Evolutionary conservation across 2,888 invertebrate species (phyloP), one percentile per base, ranked within the genome.

Genomic region (Diloba caeruleocephala): DNA sequence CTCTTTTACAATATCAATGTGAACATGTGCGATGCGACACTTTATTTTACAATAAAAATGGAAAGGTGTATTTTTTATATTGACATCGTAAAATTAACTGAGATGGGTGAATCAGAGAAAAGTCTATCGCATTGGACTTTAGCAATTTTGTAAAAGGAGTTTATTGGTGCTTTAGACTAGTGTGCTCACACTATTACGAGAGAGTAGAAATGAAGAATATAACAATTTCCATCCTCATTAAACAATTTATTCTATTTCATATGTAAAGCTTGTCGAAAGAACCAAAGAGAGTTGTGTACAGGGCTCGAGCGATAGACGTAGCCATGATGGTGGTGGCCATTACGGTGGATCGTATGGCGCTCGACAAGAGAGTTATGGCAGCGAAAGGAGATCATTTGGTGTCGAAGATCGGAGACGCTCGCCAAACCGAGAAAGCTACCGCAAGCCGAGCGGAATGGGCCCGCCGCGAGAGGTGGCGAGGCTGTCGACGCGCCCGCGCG

Each of bases 351-450:
- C 92, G 66, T 92, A 93, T 82, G 83, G 90, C 82, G 84, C 94
- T 81, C 94, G 95, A 76, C 95, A 94, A 89, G 95, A 95, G 57
- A 89, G 89, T 84, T 93, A 94, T 82, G 78, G 85, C 79, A 79
- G 89, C 80, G 93, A 93, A 78, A 84, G 93, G 74, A 84, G 93
- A 74, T 89, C 92, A 70, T 93, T 90, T 77, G 89, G 88, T 72
- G 94, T 93, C 76, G 91, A 94, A 66, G 94, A 95, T 63, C 88
- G 94, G 60, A 87, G 94, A 71, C 93, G 94, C 66, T 95, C 94
- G 73, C 94, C 94, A 65, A 85, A 88, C 71, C 87, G 93, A 74
- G 93, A 92, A 55, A 82, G 82, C 72, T 90, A 89, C 84, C 92
- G 92, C 87, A 92, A 92, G 85, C 78, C 88, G 67, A 84, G 89